A percentile compares a stretch with the other conserved stretches of the same genome.
phyloP scores from a whole-genome alignment of 1,140 invertebrate genomes.

The Cotesia vestalis region DNA sequence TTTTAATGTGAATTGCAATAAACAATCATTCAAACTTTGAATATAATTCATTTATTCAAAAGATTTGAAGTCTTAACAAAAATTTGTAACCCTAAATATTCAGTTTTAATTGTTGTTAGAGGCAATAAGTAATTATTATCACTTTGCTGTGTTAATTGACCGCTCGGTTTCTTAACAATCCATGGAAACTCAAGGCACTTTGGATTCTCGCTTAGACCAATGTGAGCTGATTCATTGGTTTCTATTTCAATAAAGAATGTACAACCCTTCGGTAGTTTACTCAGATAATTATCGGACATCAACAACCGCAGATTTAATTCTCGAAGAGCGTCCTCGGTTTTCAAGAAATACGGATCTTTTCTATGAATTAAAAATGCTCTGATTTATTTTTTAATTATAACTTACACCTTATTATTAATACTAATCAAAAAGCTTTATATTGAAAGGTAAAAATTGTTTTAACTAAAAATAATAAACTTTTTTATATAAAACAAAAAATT shows the following conservation, averaged over 20 bases:
- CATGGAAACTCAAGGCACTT: constrained; percentile 68
- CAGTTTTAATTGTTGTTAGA: constrained; percentile 16
- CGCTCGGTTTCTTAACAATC: constrained; percentile 45
- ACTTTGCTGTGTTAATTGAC: neutral
- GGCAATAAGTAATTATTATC: constrained; percentile 14
- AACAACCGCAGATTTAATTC: constrained; percentile 69
- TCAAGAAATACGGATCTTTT: constrained; percentile 69
- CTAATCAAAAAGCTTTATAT: no score
- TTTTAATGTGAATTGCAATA: no score
- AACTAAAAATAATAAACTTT: neutral
- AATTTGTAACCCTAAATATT: constrained; percentile 23
- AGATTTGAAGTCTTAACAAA: neutral
- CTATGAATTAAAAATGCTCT: constrained; percentile 44
- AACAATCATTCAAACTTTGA: no score
- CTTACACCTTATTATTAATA: no score
- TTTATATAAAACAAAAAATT: constrained; percentile 13
- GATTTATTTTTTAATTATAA: neutral
- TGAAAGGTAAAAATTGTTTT: no score
- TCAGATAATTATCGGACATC: constrained; percentile 61
- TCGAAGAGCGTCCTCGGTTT: constrained; percentile 69
- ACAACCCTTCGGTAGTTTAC: constrained; percentile 63
- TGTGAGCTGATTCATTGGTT: constrained; percentile 67
- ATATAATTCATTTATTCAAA: no score
- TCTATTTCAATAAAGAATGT: constrained; percentile 69
- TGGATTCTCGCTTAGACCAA: constrained; percentile 62